phyloP scores from a whole-genome alignment of 2,888 invertebrate species.

The Andrena fulva region DNA sequence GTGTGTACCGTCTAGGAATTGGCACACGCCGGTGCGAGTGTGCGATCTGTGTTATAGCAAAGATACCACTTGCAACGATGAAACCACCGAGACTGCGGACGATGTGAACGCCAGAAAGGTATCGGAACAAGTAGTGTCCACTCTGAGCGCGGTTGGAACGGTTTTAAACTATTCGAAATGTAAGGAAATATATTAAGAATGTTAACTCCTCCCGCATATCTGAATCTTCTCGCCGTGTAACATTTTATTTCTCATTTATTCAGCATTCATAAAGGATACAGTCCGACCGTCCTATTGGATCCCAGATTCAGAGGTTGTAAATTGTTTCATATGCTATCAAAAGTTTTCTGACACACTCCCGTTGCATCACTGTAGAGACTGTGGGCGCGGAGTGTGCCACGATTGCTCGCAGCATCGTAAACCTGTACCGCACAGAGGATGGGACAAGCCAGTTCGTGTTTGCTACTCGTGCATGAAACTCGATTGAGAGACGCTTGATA shows the following conservation, averaged over 20 bases:
- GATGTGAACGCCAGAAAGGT: slow-evolving; percentile 87
- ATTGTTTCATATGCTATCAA: slow-evolving; percentile 88
- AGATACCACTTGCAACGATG: slow-evolving; percentile 79
- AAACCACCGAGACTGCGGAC: slow-evolving; percentile 78
- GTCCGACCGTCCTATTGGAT: slow-evolving; percentile 93
- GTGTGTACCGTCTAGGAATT: slow-evolving; percentile 90
- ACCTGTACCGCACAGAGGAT: slow-evolving; percentile 91
- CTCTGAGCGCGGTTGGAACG: slow-evolving; percentile 89
- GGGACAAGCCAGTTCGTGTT: slow-evolving; percentile 90
- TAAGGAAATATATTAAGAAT: slow-evolving; percentile 75
- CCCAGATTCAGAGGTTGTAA: slow-evolving; percentile 89
- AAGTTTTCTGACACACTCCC: slow-evolving; percentile 85
- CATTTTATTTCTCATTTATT: slow-evolving; percentile 46
- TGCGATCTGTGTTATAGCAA: slow-evolving; percentile 89
- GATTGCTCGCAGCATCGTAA: slow-evolving; percentile 88
- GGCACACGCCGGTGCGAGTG: slow-evolving; percentile 90
- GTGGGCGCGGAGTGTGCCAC: slow-evolving; percentile 93
- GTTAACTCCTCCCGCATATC: not conserved
- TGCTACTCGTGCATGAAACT: slow-evolving; percentile 89
- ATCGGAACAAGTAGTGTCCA: slow-evolving; percentile 90
- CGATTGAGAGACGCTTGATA: slow-evolving; percentile 63
- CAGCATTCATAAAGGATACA: slow-evolving; percentile 90
- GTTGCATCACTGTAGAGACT: slow-evolving; percentile 87
- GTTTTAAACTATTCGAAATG: slow-evolving; percentile 91
- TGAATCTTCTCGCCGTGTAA: slow-evolving; percentile 3